Percentiles rank a stretch among this genome's conserved stretches.
phyloP scores from a whole-genome alignment of 2,797 vertebrate genomes.

The Urophycis tenuis region DNA sequence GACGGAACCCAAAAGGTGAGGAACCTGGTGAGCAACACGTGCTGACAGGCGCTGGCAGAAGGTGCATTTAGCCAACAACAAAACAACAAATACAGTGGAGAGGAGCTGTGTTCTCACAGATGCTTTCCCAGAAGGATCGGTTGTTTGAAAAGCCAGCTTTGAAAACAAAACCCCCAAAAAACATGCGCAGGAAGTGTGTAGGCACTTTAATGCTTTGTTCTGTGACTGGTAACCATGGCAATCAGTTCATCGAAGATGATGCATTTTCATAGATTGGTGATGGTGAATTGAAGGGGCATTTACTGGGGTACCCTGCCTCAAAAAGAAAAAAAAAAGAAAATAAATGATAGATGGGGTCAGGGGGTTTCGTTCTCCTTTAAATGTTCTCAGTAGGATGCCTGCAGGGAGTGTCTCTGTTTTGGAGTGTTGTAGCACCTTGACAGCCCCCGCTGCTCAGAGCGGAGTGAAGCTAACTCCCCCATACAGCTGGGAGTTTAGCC shows the following conservation, averaged over 20 bases:
- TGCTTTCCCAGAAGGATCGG: too few species aligned
- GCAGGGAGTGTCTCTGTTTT: neutral
- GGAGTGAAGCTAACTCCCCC: neutral
- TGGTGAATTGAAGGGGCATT: neutral
- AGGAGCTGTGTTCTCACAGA: too few species aligned
- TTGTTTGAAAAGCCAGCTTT: neutral
- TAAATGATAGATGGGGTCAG: neutral
- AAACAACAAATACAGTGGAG: too few species aligned
- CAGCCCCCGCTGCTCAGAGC: neutral
- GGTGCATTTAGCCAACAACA: too few species aligned
- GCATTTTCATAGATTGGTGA: too few species aligned
- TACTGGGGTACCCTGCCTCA: neutral
- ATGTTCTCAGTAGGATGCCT: neutral
- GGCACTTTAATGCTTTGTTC: neutral
- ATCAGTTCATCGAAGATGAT: neutral
- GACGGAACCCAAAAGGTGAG: too few species aligned
- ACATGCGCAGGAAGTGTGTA: neutral
- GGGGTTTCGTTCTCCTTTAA: neutral
- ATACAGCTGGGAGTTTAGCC: neutral
- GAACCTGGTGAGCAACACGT: too few species aligned
- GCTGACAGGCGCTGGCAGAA: too few species aligned
- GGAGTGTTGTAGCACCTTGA: neutral
- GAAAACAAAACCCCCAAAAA: neutral
- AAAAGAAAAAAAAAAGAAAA: neutral
- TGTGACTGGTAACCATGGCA: neutral